A percentile compares a stretch with the other conserved stretches of the same genome.
These are phyloP conservation scores for Aphis gossypii DNA, from an alignment of 1,140 invertebrate genomes.

Conservation along the genomic window DNA sequence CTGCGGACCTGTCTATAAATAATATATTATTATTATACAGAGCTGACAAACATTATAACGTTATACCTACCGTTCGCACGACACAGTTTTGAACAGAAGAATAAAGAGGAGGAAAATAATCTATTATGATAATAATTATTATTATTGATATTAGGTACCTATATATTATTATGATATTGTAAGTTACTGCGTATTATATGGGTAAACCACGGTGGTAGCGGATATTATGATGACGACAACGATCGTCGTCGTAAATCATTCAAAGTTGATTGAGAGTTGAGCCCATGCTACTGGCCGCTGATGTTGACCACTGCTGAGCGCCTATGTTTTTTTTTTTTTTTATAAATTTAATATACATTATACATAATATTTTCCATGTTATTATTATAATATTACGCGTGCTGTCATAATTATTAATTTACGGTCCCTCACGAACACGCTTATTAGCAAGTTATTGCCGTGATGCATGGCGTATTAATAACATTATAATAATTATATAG, in stretches of 20 bases:
- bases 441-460: neutral
- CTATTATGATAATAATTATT: neutral
- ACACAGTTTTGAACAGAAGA: neutral
- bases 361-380: neutral
- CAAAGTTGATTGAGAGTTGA: constrained; percentile 11
- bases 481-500: constrained; percentile 20
- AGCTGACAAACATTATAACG: neutral
- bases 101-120: neutral
- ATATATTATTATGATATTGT: neutral
- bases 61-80: neutral
- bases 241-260: constrained; percentile 14
- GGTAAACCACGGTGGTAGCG: neutral
- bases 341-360: neutral
- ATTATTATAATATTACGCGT: constrained; percentile 1
- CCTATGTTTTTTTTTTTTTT: neutral
- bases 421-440: neutral
- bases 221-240: neutral
- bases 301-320: neutral
- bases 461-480: neutral
- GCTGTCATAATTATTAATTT: constrained; percentile 8
- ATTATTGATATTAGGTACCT: neutral
- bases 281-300: neutral
- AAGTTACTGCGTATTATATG: neutral
- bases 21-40: no score
- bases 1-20: neutral